Base-by-base conservation (phyloP, 2,888 invertebrate genomes). In the Polymixis lichenea region DNA sequence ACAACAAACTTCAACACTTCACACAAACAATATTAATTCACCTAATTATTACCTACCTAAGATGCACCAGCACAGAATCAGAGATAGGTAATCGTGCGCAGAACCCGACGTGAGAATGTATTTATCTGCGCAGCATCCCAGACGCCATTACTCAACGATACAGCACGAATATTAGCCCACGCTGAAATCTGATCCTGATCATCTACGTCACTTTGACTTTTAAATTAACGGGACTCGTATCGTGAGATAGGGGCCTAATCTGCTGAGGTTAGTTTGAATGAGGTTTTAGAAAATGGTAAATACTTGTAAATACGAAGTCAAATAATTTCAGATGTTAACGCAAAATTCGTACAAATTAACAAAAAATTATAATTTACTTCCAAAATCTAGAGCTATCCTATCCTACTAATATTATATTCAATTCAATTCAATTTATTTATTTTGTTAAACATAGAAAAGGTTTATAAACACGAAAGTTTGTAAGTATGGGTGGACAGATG, bases 101-200 rank as follows among this genome's bases (percentile, higher is more conserved):
- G 71, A 80, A 76, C 80, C 72, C 73, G 85, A 89, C 89, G 89
- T 91, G 91, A 89, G 90, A 90, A 91, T 86, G 72, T 78, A 75
- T 80, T 85, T 92, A 92, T 92, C 91, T 78, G 72, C 80, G 84
- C 84, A 77, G 83, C 91, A 93, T 93, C 93, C 93, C 89, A 87
- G 76, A 78, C 88, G 89, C 93, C 93, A 93, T 93, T 92, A 92
- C 86, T 93, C 91, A 91, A 79, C 69, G 93, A 93, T 93, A 93
- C 88, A 86, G 92, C 93, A 92, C 92, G 92, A 92, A 90, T 91
- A 90, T 91, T 90, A 91, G 91, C 90, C 83, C 79, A 82, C 82
- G 80, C 78, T 80, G 88, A 89, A 90, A 93, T 92, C 91, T 89
- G 90, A 92, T 91, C 86, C 90, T 72, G 85, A 89, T 88, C 77